Evolutionary conservation across 1,140 invertebrate species (phyloP), one percentile per base, ranked within the genome.

Genomic region (Panagrolaimus sp.): DNA sequence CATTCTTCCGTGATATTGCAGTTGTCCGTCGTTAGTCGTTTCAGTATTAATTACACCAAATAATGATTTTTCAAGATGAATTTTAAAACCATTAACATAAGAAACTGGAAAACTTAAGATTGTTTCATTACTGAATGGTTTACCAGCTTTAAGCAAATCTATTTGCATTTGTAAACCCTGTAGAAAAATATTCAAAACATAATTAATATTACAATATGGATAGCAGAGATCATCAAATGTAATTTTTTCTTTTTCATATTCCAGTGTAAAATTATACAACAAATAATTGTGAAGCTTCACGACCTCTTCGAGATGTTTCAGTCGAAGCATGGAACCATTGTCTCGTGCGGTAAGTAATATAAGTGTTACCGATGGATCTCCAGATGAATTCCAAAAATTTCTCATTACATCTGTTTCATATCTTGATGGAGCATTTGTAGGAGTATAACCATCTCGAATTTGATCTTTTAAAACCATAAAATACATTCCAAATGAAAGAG

Each of bases 391-490:
- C 75, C 75, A 78, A 63, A 78, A 78, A 38, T 73, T 73, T 5
- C 75, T 43, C 45, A 79, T 68, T 13, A 74, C 69, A 27, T 78
- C 72, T 20, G 71, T 76, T 63, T 80, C 78, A 16, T 63, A 70
- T 65, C 78, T 63, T 20, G 79, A 82, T 25, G 76, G 78, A n/a
- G 78, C 77, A 64, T 80, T 80, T 14, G 66, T 68, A 9, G 78
- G 78, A n/a, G 78, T 80, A 67, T 80, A 80, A 11, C 78, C 78
- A 65, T 80, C 78, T 44, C 78, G 74, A 46, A 80, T 82, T 42
- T 74, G 67, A 61, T 80, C 78, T 53, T 81, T 80, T 5, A 80
- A 61, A 16, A 78, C 73, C 67, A 79, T 74, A 43, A 46, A 72
- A 63, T 80, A 75, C 69, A 75, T 76, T 27, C 78, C 78, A 46